Conservation (phyloP, 2,888 invertebrate genomes). For the Eugnorisma glareosa region DNA sequence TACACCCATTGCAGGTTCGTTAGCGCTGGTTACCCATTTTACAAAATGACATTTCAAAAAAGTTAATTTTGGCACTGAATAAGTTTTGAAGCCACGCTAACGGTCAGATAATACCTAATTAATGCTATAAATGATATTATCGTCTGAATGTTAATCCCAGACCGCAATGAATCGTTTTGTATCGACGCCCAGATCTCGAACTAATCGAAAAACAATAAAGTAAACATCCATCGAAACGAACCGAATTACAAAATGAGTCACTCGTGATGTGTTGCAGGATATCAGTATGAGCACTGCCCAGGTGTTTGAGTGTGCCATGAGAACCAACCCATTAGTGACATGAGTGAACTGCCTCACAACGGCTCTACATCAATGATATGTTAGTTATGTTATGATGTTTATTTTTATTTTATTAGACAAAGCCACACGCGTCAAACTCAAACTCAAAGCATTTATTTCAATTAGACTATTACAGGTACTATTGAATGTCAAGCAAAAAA, state of each 20-base stretch:
- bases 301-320: not conserved
- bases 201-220: constrained; percentile 51
- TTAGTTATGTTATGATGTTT: not conserved
- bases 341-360: not conserved
- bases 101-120: constrained; percentile 4
- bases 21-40: not conserved
- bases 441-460: too few species aligned
- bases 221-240: constrained; percentile 22
- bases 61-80: not conserved
- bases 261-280: constrained; percentile 1
- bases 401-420: constrained; percentile 1
- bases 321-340: constrained; percentile 15
- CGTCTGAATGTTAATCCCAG: not conserved
- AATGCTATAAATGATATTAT: constrained; percentile 24
- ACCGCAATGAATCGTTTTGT: constrained; percentile 30
- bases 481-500: too few species aligned
- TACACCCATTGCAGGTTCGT: not conserved
- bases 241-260: constrained; percentile 43
- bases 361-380: not conserved
- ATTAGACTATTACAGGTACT: too few species aligned
- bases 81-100: not conserved
- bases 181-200: constrained; percentile 19
- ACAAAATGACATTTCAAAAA: not conserved
- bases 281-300: not conserved
- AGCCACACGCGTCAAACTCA: too few species aligned